Evolutionary conservation across 2,797 vertebrate species (phyloP).

Genomic region (Miopithecus talapoin): DNA sequence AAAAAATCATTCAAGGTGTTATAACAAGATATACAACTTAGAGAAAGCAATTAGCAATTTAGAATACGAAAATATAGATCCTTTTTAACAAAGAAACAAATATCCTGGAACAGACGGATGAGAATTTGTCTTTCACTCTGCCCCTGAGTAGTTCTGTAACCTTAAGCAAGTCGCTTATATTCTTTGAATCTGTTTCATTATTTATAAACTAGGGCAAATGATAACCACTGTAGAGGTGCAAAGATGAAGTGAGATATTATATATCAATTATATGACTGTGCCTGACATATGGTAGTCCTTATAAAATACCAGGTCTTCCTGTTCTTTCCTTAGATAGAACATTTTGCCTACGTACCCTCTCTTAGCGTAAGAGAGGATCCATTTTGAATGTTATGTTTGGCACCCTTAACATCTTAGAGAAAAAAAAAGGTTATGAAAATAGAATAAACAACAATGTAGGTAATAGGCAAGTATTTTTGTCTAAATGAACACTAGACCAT

Average conservation of each 20-base stretch:
- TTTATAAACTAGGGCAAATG: not conserved
- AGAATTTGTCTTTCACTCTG: not conserved
- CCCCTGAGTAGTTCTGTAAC: not conserved
- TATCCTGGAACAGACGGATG: not conserved
- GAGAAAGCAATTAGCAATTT: not conserved
- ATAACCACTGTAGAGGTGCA: not conserved
- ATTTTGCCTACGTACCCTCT: no score
- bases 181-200: not conserved
- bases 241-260: not conserved
- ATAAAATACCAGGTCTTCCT: not conserved
- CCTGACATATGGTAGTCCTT: not conserved
- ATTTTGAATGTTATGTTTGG: not conserved
- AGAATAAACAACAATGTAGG: not conserved
- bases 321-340: not conserved
- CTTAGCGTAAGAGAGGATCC: not conserved
- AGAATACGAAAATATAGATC: not conserved
- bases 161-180: not conserved
- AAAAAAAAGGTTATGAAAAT: not conserved
- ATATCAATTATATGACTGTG: not conserved
- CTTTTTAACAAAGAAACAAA: not conserved
- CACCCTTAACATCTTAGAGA: not conserved
- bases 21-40: not conserved
- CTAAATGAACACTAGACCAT: not conserved
- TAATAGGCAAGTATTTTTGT: not conserved
- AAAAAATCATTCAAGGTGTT: not conserved